Conservation (phyloP, 1,140 invertebrate genomes). For the Yoshiicerus persimilis region DNA sequence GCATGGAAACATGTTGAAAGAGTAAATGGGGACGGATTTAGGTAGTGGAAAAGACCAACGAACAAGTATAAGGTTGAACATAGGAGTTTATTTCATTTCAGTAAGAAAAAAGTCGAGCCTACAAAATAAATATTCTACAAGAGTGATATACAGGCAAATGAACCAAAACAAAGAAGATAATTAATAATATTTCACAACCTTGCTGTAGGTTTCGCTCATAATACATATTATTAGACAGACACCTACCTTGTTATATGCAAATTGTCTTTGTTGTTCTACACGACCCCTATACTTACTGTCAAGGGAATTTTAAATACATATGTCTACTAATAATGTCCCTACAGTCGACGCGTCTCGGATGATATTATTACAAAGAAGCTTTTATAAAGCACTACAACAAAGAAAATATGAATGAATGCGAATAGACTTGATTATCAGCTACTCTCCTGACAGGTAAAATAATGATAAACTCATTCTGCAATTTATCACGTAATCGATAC, state of each 20-base stretch:
- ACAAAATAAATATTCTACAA: neutral
- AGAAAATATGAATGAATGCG: neutral
- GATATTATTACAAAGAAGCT: neutral
- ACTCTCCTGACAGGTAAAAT: constrained; percentile 41
- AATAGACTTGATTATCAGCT: constrained; percentile 38
- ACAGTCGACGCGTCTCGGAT: neutral
- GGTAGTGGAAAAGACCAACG: neutral
- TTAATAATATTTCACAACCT: neutral
- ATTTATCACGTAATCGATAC: constrained; percentile 31
- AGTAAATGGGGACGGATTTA: neutral
- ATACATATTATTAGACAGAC: neutral
- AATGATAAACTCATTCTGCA: constrained; percentile 28
- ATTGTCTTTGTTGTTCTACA: neutral
- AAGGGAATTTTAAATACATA: neutral
- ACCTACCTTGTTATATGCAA: neutral
- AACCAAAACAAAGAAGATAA: neutral
- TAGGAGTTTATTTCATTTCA: too few species aligned
- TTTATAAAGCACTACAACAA: neutral
- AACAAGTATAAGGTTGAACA: too few species aligned
- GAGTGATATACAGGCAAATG: neutral
- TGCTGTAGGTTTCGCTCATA: neutral
- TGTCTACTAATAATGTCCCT: neutral
- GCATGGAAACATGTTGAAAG: neutral
- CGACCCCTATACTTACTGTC: neutral
- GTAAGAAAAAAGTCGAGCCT: neutral